Percentiles rank a stretch among this genome's conserved stretches.
phyloP scores from a whole-genome alignment of 2,113 vertebrate genomes.

The Myrmecobius fasciatus region DNA sequence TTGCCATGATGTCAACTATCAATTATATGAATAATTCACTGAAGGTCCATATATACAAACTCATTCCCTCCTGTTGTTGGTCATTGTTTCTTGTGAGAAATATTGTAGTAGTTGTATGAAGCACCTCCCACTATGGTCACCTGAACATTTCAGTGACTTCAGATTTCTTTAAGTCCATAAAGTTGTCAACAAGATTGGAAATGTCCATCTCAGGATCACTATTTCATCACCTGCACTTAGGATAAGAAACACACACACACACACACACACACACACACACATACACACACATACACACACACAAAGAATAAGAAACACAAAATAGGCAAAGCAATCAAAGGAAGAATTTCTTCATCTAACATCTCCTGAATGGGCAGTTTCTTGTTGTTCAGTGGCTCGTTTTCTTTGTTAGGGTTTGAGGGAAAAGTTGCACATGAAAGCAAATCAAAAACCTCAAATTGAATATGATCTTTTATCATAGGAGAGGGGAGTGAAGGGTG shows the following conservation, averaged over 20 bases:
- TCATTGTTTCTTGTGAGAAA: not conserved
- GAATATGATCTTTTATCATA: not conserved
- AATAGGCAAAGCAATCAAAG: not conserved
- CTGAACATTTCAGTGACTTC: not conserved
- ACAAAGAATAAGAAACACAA: not conserved
- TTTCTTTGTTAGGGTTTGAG: not conserved
- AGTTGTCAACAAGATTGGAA: not conserved
- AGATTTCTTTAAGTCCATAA: not conserved
- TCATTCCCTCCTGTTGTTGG: not conserved
- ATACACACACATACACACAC: no score
- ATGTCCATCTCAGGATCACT: not conserved
- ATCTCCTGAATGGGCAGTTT: not conserved
- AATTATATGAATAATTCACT: not conserved
- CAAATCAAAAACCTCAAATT: not conserved
- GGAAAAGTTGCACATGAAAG: not conserved
- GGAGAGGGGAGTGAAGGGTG: not conserved
- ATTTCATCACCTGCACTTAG: not conserved
- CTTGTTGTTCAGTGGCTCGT: not conserved
- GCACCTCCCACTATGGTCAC: not conserved
- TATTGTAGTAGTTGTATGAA: not conserved
- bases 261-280: no score
- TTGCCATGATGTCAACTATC: not conserved
- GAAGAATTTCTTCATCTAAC: not conserved
- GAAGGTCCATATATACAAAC: not conserved
- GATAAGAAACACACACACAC: not conserved